Percentiles rank a stretch among this genome's conserved stretches.
phyloP scores from a whole-genome alignment of 2,888 invertebrate genomes.

The Yponomeuta plumbellus region DNA sequence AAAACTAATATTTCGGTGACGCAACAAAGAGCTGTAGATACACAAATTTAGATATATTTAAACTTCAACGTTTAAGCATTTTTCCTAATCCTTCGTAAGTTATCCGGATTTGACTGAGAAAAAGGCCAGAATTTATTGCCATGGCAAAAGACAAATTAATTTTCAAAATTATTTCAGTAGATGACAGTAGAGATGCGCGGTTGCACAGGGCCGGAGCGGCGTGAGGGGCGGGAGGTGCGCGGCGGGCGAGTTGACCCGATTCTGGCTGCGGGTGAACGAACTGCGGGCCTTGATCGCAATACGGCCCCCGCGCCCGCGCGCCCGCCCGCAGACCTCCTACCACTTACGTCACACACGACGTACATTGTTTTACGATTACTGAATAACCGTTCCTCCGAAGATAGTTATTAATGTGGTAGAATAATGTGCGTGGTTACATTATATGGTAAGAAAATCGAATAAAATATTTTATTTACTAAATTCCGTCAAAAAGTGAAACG shows the following conservation, averaged over 20 bases:
- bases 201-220: slow-evolving; percentile 24
- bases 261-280: slow-evolving; percentile 68
- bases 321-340: slow-evolving; percentile 29
- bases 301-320: slow-evolving; percentile 46
- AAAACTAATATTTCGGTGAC: too few species aligned
- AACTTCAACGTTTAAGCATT: too few species aligned
- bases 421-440: too few species aligned
- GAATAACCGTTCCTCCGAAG: background rate
- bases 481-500: too few species aligned
- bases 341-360: slow-evolving; percentile 41
- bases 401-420: background rate
- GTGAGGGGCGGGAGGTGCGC: slow-evolving; percentile 17
- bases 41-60: too few species aligned
- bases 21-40: too few species aligned
- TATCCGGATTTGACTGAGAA: too few species aligned
- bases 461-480: too few species aligned
- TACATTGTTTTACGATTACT: slow-evolving; percentile 14
- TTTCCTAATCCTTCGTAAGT: too few species aligned
- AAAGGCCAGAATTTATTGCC: too few species aligned
- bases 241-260: slow-evolving; percentile 55
- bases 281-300: slow-evolving; percentile 76
- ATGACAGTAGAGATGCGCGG: background rate
- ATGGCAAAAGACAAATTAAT: background rate
- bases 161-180: background rate
- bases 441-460: too few species aligned